Percentiles rank a stretch among this genome's conserved stretches.
Evolutionary conservation across 2,797 vertebrate genomes (phyloP).

Genomic region (Anguilla marmorata): DNA sequence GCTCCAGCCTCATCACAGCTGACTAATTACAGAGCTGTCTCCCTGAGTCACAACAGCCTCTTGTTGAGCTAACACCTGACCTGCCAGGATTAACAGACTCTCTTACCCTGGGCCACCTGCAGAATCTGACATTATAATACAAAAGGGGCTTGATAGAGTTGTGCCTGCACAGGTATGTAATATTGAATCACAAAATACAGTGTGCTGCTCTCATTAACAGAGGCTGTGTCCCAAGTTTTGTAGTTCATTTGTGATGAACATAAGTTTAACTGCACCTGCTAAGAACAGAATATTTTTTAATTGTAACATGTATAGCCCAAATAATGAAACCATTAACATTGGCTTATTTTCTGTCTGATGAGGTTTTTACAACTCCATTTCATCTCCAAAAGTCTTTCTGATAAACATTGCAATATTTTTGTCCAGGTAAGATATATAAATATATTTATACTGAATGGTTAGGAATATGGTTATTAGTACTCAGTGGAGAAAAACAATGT

Average conservation of each 20-base stretch:
- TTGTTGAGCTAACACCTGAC: neutral
- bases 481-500: too few species aligned
- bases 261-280: neutral
- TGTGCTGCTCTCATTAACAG: neutral
- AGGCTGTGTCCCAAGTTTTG: neutral
- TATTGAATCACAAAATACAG: neutral
- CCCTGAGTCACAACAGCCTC: neutral
- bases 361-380: neutral
- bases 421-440: neutral
- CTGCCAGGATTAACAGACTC: neutral
- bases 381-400: neutral
- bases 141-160: neutral
- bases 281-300: too few species aligned
- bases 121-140: neutral
- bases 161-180: neutral
- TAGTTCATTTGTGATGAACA: neutral
- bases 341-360: neutral
- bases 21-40: constrained; percentile 42
- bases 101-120: neutral
- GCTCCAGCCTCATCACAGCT: constrained; percentile 45
- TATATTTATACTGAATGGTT: too few species aligned
- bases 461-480: too few species aligned
- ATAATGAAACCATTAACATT: neutral
- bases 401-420: neutral
- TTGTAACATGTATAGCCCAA: neutral